Base-by-base conservation (phyloP, 2,797 vertebrate species). In the Acanthis flammea region DNA sequence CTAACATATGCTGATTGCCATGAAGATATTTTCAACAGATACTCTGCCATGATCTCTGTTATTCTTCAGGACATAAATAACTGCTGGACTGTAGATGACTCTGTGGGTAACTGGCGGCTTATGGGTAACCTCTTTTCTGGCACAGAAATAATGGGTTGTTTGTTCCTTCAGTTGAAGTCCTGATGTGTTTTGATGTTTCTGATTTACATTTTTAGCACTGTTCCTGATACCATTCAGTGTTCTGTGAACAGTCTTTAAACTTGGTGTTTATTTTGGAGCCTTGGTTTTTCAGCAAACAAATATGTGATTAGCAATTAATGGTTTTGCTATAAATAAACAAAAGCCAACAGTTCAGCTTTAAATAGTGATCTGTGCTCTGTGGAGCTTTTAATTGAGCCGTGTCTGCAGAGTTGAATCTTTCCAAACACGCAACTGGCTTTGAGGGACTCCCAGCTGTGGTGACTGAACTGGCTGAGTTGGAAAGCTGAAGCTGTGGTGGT, bases 151-250 rank as follows among this genome's bases (percentile, higher is more conserved):
- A 93, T 88, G 77, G 87, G 17, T 62, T 88, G 65, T 78, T 91
- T 97, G 89, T 96, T 92, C 68, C 37, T 92, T 4, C 35, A 44
- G 90, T 44, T 92, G 57, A 93, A 90, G 67, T 90, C 66, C 47
- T 86, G 76, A 92, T 86, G 66, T 92, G 61, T 97, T 96, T 97
- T 97, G 93, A 94, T 94, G 94, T 95, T 88, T 95, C 89, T 91
- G 79, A 90, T 92, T 91, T 94, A 89, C 89, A 80, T 93, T 95
- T 93, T 88, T 81, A 94, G 87, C 18, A 2, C 76, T 75, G 61
- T 72, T 86, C 31, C 44, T 86, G 89, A 90, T 96, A 80, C 53
- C 24, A 1, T 84, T 86, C 58, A 63, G 58, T 53, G 53, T 94
- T 93, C 89, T 94, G 94, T 84, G 79, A 96, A 92, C 14, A 44